These are phyloP conservation scores for Saguinus midas DNA, from an alignment of 2,113 vertebrate genomes.

Conservation along the genomic window DNA sequence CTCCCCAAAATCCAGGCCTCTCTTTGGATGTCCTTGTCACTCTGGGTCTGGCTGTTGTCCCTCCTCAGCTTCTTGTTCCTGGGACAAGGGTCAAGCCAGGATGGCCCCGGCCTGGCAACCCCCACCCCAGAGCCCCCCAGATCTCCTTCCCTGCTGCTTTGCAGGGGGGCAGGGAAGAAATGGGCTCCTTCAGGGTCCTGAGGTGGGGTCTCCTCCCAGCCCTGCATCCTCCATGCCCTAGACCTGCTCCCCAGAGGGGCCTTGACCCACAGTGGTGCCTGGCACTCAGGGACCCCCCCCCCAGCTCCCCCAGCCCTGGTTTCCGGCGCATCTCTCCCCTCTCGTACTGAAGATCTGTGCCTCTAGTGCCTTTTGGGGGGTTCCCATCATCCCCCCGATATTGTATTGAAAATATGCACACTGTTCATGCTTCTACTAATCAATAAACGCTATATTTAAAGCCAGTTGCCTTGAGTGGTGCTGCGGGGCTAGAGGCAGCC, in stretches of 20 bases:
- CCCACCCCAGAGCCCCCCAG: neutral
- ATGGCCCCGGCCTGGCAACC: neutral
- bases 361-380: constrained; percentile 82
- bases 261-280: neutral
- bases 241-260: neutral
- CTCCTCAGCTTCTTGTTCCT: neutral
- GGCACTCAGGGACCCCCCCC: constrained; percentile 11
- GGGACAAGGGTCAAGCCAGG: neutral
- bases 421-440: constrained; percentile 85
- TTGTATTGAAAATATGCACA: constrained; percentile 84
- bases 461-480: constrained; percentile 33
- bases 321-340: neutral
- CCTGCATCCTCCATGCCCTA: neutral
- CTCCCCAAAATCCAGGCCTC: neutral
- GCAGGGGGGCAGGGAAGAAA: neutral
- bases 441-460: constrained; percentile 90
- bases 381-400: constrained; percentile 73
- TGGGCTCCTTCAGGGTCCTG: neutral
- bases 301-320: neutral
- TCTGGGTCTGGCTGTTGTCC: neutral
- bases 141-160: neutral
- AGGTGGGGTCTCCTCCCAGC: too few relatives aligned
- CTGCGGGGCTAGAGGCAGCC: neutral
- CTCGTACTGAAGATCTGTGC: neutral
- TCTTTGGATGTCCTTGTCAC: neutral